A percentile compares a stretch with the other conserved stretches of the same genome.
Evolutionary conservation across 2,888 invertebrate species (phyloP).

Genomic region (Amphipyra berbera): DNA sequence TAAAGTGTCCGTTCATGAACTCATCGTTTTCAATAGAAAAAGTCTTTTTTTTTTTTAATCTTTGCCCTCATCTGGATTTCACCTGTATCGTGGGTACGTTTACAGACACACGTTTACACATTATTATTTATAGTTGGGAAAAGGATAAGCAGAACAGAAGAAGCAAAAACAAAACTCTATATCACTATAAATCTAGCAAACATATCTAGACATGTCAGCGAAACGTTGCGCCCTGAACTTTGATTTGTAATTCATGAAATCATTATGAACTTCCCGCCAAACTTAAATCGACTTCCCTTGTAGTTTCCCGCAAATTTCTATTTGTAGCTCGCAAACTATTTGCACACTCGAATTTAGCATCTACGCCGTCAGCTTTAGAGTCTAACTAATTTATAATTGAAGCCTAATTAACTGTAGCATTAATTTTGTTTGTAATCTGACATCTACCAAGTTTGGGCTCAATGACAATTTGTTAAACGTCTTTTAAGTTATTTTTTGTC

Average conservation of each 20-base stretch:
- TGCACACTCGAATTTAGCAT: slow-evolving; percentile 21
- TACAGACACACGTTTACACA: no score
- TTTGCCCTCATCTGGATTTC: no score
- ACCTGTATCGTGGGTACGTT: no score
- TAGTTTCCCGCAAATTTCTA: slow-evolving; percentile 57
- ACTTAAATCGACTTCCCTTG: slow-evolving; percentile 75
- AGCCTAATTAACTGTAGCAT: neutral
- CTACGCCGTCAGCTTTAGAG: slow-evolving; percentile 3
- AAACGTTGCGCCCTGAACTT: slow-evolving; percentile 56
- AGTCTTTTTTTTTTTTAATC: no score
- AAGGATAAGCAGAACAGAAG: neutral
- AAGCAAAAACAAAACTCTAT: slow-evolving; percentile 8
- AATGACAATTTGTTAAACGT: slow-evolving; percentile 62
- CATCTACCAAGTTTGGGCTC: slow-evolving; percentile 55
- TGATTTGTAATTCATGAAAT: slow-evolving; percentile 73
- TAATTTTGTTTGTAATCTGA: slow-evolving; percentile 53
- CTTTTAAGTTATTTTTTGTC: slow-evolving; percentile 54
- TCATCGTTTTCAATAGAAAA: no score
- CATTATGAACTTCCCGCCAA: slow-evolving; percentile 68
- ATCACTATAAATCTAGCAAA: slow-evolving; percentile 26
- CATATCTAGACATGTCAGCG: slow-evolving; percentile 50
- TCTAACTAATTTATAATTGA: slow-evolving; percentile 7
- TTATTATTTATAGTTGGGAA: neutral
- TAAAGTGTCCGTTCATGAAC: no score
- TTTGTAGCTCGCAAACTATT: slow-evolving; percentile 9